These are phyloP conservation scores for Platycheirus albimanus DNA, from an alignment of 2,888 invertebrate genomes.

Conservation along the genomic window DNA sequence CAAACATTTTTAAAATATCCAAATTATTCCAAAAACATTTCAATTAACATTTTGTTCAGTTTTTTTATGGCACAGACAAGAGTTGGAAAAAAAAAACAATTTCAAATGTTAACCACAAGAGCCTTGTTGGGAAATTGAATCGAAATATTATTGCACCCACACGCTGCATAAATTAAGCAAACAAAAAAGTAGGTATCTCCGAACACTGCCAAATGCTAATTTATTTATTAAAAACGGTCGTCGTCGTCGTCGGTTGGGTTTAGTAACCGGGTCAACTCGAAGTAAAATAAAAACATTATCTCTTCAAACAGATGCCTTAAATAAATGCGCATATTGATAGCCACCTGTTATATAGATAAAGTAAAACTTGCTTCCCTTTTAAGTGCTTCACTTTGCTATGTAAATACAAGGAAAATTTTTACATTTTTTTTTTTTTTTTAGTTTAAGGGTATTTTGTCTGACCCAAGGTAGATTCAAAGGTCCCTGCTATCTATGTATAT, in stretches of 20 bases:
- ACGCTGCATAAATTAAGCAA: constrained; percentile 5
- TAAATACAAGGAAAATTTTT: constrained; percentile 57
- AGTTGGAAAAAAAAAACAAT: not conserved
- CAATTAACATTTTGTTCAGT: too few relatives aligned
- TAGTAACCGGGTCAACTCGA: constrained; percentile 26
- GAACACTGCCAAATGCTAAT: constrained; percentile 21
- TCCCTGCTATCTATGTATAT: not conserved
- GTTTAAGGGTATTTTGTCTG: constrained; percentile 28
- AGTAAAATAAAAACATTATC: constrained; percentile 26
- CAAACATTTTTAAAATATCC: too few relatives aligned
- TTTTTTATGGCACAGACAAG: not conserved
- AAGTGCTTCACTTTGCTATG: constrained; percentile 64
- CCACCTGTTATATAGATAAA: constrained; percentile 44
- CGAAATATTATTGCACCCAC: not conserved
- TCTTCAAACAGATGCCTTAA: constrained; percentile 26
- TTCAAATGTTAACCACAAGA: not conserved
- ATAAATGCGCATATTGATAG: constrained; percentile 61
- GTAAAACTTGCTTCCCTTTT: constrained; percentile 23
- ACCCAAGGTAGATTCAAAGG: constrained; percentile 52
- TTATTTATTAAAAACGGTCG: constrained; percentile 47
- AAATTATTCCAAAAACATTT: too few relatives aligned
- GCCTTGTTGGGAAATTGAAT: not conserved
- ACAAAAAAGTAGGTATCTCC: not conserved
- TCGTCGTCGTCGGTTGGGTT: too few relatives aligned
- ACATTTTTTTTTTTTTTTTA: constrained; percentile 16